Evolutionary conservation across 2,888 invertebrate species (phyloP).

Genomic region (Lithophane socia): DNA sequence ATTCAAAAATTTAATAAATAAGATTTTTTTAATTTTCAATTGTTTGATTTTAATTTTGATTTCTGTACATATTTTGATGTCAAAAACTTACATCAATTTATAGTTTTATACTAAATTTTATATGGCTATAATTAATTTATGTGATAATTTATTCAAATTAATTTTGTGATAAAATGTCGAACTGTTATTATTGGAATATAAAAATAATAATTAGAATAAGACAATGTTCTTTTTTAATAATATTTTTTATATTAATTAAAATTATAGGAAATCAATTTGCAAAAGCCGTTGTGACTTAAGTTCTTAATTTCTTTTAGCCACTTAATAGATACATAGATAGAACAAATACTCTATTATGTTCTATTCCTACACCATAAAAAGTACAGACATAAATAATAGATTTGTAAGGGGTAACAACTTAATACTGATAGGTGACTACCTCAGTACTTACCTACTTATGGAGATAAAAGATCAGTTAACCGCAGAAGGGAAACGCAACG

Average conservation of each 20-base stretch:
- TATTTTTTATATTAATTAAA: neutral
- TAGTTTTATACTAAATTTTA: neutral
- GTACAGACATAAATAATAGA: neutral
- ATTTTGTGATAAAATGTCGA: neutral
- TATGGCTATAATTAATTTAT: neutral
- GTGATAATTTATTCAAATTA: conserved; percentile 17
- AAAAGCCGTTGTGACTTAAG: neutral
- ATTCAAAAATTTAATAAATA: neutral
- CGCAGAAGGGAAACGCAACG: neutral
- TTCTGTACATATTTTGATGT: neutral
- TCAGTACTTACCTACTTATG: neutral
- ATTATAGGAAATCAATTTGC: neutral
- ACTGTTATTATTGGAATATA: neutral
- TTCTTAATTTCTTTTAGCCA: too few species aligned
- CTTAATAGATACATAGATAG: neutral
- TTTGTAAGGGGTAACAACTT: neutral
- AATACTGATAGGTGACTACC: neutral
- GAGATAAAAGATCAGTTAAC: neutral
- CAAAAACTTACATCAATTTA: too few species aligned
- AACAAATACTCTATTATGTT: neutral
- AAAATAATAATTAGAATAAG: conserved; percentile 5
- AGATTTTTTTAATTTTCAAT: neutral
- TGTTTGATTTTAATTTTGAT: neutral
- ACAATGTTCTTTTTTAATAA: neutral
- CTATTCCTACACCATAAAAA: neutral